Evolutionary conservation across 2,888 invertebrate species (phyloP).

Genomic region (Notodonta ziczac): DNA sequence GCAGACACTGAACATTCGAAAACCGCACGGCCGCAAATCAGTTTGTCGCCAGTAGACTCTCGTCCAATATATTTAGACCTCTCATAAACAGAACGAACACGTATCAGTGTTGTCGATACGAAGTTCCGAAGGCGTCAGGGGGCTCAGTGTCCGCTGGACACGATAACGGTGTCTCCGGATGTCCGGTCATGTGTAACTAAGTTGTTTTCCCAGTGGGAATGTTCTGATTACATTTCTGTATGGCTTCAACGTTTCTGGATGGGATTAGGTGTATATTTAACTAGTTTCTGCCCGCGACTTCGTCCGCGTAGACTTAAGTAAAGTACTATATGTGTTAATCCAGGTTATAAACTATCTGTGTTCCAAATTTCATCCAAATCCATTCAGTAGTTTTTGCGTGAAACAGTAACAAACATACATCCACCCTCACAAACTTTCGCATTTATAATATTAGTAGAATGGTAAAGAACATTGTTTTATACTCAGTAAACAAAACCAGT

Average conservation of each 20-base stretch:
- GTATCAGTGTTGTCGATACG: slow-evolving; percentile 4
- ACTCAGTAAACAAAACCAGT: no score
- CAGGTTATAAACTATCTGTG: no score
- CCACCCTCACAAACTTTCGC: no score
- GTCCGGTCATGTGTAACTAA: slow-evolving; percentile 47
- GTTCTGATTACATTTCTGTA: slow-evolving; percentile 40
- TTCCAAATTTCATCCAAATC: no score
- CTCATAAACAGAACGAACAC: slow-evolving; percentile 5
- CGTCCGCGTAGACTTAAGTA: no score
- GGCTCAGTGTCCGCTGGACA: slow-evolving; percentile 29
- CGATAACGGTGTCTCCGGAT: slow-evolving; percentile 34
- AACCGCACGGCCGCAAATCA: slow-evolving; percentile 35
- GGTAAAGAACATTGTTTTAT: no score
- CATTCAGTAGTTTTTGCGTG: no score
- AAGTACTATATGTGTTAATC: no score
- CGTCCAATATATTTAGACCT: slow-evolving; percentile 27
- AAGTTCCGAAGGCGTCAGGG: slow-evolving; percentile 1
- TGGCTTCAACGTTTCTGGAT: slow-evolving; percentile 13
- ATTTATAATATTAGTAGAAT: no score
- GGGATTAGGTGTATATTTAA: not conserved
- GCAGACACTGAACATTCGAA: slow-evolving; percentile 18
- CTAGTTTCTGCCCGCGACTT: no score
- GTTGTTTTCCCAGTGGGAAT: slow-evolving; percentile 47
- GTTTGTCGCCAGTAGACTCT: slow-evolving; percentile 31
- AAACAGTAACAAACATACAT: no score